A percentile compares a stretch with the other conserved stretches of the same genome.
These are phyloP conservation scores for Pangasianodon hypophthalmus DNA, from an alignment of 2,113 vertebrate species.

Conservation along the genomic window DNA sequence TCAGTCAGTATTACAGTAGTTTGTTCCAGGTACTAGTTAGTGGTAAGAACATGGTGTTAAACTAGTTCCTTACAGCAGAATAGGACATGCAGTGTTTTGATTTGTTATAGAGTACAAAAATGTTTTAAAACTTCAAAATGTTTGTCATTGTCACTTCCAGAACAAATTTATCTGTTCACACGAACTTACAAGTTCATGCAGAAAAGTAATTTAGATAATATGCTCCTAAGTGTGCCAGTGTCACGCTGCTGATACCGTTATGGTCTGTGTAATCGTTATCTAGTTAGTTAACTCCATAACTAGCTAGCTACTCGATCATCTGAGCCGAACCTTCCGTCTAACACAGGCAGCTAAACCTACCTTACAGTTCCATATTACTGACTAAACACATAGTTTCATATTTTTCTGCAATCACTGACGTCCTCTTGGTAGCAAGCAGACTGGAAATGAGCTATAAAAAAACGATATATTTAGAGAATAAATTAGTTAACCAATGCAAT, in stretches of 20 bases:
- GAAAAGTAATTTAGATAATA: neutral
- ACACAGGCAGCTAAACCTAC: neutral
- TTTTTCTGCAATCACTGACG: neutral
- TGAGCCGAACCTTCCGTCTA: neutral
- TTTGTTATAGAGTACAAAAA: neutral
- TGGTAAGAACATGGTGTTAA: neutral
- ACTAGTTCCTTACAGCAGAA: neutral
- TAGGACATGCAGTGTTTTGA: neutral
- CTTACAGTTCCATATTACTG: neutral
- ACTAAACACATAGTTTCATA: neutral
- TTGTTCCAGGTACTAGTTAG: neutral
- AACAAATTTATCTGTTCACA: neutral
- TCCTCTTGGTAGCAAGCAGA: neutral
- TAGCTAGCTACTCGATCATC: neutral
- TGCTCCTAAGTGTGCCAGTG: neutral
- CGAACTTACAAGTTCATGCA: neutral
- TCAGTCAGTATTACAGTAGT: neutral
- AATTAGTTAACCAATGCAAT: neutral
- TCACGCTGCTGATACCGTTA: neutral
- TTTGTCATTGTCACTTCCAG: neutral
- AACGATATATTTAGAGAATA: neutral
- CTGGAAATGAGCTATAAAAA: neutral
- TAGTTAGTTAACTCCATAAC: neutral
- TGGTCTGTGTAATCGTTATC: neutral
- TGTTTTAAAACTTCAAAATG: neutral